Conservation (phyloP, 2,797 vertebrate genomes). For the Aselliscus stoliczkanus region DNA sequence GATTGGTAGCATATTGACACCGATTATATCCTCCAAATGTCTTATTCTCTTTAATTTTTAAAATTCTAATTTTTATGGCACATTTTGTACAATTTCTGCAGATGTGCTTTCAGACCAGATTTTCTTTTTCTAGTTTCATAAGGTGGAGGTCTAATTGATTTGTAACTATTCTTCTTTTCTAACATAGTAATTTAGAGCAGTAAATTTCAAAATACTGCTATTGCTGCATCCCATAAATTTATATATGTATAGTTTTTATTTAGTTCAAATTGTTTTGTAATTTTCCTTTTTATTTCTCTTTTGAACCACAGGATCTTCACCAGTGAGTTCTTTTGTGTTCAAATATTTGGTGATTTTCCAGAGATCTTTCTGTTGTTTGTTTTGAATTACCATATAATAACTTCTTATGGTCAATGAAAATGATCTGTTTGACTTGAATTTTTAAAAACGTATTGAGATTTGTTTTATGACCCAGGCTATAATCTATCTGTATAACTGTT, state of each 20-base stretch:
- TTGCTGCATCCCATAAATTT: background rate
- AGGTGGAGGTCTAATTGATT: background rate
- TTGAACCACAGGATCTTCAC: background rate
- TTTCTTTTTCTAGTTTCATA: background rate
- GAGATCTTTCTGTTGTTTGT: background rate
- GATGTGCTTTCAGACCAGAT: background rate
- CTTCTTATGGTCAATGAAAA: background rate
- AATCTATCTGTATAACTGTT: background rate
- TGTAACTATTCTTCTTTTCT: background rate
- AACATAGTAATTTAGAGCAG: background rate
- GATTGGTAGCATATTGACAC: background rate
- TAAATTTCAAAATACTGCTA: background rate
- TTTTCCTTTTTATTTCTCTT: background rate
- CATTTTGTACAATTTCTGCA: background rate
- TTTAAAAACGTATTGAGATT: background rate
- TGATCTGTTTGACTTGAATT: background rate
- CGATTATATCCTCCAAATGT: background rate
- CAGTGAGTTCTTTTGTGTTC: background rate
- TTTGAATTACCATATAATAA: background rate
- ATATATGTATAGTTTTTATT: background rate
- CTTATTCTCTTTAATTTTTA: background rate
- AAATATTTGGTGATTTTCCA: background rate
- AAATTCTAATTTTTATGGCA: background rate
- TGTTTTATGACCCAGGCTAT: background rate
- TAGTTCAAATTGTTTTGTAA: background rate